A percentile compares a stretch with the other conserved stretches of the same genome.
These are phyloP conservation scores for Anguilla japonica DNA, from an alignment of 2,113 vertebrate species.

Conservation along the genomic window DNA sequence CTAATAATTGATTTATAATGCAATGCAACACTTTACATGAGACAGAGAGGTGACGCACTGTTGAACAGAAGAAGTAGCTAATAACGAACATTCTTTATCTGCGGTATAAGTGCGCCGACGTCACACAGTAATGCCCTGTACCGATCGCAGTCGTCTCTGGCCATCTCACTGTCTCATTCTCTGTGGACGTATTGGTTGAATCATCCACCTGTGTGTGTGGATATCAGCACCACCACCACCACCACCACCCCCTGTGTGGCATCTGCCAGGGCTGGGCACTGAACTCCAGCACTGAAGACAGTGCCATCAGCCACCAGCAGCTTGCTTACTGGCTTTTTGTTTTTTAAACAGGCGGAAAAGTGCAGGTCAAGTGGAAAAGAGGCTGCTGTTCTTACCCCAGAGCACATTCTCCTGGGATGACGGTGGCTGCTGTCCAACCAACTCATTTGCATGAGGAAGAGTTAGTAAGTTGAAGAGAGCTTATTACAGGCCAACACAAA, in stretches of 20 bases:
- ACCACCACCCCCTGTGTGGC: constrained; percentile 34
- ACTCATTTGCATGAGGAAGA: constrained; percentile 52
- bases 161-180: background rate
- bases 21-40: constrained; percentile 42
- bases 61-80: background rate
- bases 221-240: constrained; percentile 42
- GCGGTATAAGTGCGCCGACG: background rate
- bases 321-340: background rate
- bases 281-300: constrained; percentile 51
- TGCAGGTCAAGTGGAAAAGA: constrained; percentile 42
- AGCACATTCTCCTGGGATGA: constrained; percentile 43
- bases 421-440: constrained; percentile 44
- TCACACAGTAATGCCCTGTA: background rate
- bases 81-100: background rate
- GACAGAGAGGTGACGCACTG: constrained; percentile 54
- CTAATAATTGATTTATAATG: constrained; percentile 69
- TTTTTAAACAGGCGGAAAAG: background rate
- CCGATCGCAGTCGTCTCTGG: background rate
- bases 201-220: constrained; percentile 58
- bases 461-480: constrained; percentile 52
- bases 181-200: constrained; percentile 8
- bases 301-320: constrained; percentile 61
- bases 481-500: constrained; percentile 60
- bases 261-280: background rate
- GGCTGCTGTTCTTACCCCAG: constrained; percentile 9